Percentiles rank a stretch among this genome's conserved stretches.
These are phyloP conservation scores for Amia ocellicauda DNA, from an alignment of 2,113 vertebrate species.

Conservation along the genomic window DNA sequence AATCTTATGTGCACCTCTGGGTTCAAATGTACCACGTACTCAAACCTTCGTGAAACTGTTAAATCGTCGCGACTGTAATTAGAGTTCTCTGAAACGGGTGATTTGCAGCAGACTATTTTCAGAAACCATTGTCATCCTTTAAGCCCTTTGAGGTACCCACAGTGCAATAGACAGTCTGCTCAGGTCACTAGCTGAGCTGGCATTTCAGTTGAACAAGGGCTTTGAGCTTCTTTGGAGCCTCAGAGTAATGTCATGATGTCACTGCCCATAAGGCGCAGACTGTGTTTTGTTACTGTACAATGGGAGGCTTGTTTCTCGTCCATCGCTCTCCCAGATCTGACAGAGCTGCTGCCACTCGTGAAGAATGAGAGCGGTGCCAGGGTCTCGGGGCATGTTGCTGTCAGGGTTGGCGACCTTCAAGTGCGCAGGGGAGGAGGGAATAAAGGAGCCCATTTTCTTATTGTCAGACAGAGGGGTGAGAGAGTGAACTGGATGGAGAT, in stretches of 20 bases:
- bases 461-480: neutral
- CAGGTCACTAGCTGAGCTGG: neutral
- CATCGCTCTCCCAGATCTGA: neutral
- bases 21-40: too few species aligned
- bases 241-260: neutral
- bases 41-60: too few species aligned
- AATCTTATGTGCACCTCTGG: too few species aligned
- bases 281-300: constrained; percentile 9
- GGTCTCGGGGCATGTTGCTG: neutral
- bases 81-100: too few species aligned
- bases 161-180: too few species aligned
- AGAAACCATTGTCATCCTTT: too few species aligned
- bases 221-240: constrained; percentile 4
- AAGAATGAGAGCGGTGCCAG: constrained; percentile 6
- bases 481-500: neutral
- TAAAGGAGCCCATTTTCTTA: neutral
- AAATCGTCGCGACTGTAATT: too few species aligned
- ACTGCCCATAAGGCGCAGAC: neutral
- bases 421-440: neutral
- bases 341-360: neutral
- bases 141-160: too few species aligned
- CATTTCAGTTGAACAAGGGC: neutral
- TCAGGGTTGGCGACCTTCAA: neutral
- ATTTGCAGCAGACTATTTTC: too few species aligned
- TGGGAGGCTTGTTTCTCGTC: constrained; percentile 3